Evolutionary conservation across 2,113 vertebrate species (phyloP).

Genomic region (Micromys minutus): DNA sequence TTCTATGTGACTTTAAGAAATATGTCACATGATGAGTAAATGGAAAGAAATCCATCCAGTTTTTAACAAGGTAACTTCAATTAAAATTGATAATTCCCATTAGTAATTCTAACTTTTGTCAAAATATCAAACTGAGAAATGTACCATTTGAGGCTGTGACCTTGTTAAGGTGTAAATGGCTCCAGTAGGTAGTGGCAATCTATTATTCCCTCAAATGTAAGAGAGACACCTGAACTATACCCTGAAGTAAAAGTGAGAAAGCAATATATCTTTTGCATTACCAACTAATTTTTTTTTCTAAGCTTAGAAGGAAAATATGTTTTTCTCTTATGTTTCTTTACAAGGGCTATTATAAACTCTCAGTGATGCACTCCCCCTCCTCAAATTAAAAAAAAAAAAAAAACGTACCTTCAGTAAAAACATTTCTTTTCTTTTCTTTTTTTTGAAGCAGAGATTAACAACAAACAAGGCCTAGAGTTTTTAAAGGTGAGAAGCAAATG

Average conservation of each 20-base stretch:
- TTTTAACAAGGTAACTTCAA: not conserved
- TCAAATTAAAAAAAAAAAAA: not conserved
- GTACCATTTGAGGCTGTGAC: not conserved
- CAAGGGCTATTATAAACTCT: not conserved
- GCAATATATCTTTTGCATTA: not conserved
- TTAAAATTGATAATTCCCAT: not conserved
- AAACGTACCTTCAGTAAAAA: not conserved
- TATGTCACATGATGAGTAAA: not conserved
- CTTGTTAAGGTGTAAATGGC: not conserved
- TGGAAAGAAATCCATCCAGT: not conserved
- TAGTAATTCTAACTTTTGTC: not conserved
- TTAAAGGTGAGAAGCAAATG: slow-evolving; percentile 33
- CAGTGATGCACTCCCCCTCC: not conserved
- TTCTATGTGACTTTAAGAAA: not conserved
- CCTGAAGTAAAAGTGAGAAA: not conserved
- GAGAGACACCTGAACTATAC: not conserved
- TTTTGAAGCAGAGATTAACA: slow-evolving; percentile 32
- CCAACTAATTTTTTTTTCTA: not conserved
- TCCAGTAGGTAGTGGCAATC: not conserved
- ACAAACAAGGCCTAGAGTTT: not conserved
- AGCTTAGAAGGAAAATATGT: not conserved
- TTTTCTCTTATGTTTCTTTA: not conserved
- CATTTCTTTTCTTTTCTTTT: not conserved
- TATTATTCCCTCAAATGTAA: not conserved
- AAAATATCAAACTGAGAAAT: slow-evolving; percentile 9